phyloP scores from a whole-genome alignment of 2,888 invertebrate species.

The Xanthia togata region DNA sequence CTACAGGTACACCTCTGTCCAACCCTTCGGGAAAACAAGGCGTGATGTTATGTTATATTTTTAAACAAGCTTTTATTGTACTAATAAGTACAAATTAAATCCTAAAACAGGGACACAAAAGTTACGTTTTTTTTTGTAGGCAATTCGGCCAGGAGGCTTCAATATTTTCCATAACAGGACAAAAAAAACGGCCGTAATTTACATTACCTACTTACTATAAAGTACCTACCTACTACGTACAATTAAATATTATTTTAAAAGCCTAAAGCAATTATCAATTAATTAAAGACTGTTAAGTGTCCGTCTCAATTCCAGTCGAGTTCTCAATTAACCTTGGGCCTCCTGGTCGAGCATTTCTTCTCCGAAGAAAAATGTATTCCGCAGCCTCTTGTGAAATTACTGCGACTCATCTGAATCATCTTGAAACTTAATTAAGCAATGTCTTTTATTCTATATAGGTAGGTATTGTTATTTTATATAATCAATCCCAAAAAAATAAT shows the following conservation, averaged over 20 bases:
- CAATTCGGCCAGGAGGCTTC: background rate
- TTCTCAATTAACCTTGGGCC: background rate
- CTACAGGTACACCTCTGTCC: no score
- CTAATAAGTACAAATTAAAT: no score
- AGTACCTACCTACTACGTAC: background rate
- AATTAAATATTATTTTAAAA: slow-evolving; percentile 5
- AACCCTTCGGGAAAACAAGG: no score
- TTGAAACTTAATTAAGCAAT: slow-evolving; percentile 22
- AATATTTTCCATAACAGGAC: background rate
- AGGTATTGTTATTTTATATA: background rate
- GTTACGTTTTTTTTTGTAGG: no score
- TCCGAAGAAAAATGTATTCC: slow-evolving; percentile 15
- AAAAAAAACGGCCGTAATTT: background rate
- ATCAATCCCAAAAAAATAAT: background rate
- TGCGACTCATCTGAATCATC: slow-evolving; percentile 28
- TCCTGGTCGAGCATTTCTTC: slow-evolving; percentile 15
- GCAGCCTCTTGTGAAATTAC: slow-evolving; percentile 14
- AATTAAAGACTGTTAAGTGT: slow-evolving; percentile 5
- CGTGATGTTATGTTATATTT: no score
- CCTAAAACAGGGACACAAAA: no score
- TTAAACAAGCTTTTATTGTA: no score
- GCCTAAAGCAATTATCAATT: slow-evolving; percentile 23
- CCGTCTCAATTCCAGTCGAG: slow-evolving; percentile 7
- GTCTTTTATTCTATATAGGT: background rate
- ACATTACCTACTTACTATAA: no score